Evolutionary conservation across 30 jellyfish, hydroid and myxozoan species (phyloP).

Genomic region (Phacellophora camtschatica): DNA sequence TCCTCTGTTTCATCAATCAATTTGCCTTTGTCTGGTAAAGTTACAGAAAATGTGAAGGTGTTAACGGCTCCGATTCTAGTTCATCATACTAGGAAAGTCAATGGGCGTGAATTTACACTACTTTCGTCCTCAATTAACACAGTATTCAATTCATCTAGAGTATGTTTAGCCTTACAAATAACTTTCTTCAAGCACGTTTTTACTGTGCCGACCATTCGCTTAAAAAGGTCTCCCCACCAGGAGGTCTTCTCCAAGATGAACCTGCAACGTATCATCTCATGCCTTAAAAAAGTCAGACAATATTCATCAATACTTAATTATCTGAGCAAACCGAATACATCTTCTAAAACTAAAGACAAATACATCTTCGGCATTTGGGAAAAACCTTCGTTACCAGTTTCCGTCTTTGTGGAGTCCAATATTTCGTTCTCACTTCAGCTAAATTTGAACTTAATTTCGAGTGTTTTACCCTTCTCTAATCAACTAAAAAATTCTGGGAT

Average conservation of each 20-base stretch:
- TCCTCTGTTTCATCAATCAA: not conserved
- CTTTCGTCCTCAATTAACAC: too few species aligned
- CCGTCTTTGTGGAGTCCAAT: not conserved
- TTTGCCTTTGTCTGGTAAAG: not conserved
- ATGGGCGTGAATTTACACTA: too few species aligned
- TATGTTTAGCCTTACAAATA: too few species aligned
- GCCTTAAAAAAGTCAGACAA: not conserved
- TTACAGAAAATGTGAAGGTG: too few species aligned
- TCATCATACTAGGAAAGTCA: too few species aligned
- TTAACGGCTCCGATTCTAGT: too few species aligned
- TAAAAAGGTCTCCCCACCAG: not conserved
- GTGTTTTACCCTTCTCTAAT: not conserved
- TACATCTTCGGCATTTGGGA: not conserved
- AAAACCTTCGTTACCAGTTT: not conserved
- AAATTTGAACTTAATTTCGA: not conserved
- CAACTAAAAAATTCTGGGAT: not conserved
- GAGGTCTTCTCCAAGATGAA: not conserved
- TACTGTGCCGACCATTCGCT: conserved; percentile 30
- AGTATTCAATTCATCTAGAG: too few species aligned
- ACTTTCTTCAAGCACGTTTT: too few species aligned
- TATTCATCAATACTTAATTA: not conserved
- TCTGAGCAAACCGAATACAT: not conserved
- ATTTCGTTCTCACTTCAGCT: not conserved
- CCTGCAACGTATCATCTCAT: not conserved
- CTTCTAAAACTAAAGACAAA: not conserved